phyloP scores from a whole-genome alignment of 2,888 invertebrate genomes.

The Galeopsomyia nigrocyanea region DNA sequence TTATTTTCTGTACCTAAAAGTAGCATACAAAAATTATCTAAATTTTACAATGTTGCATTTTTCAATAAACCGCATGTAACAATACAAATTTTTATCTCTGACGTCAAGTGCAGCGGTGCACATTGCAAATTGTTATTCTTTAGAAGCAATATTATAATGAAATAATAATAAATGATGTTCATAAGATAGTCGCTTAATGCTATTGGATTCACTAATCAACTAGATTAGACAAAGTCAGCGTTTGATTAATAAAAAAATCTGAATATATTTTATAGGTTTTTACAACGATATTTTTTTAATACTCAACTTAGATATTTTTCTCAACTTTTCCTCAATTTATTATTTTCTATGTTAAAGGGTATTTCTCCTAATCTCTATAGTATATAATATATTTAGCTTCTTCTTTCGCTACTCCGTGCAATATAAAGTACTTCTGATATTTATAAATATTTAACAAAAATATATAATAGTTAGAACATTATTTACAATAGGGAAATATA shows the following conservation, averaged over 20 bases:
- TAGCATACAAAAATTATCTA: slow-evolving; percentile 27
- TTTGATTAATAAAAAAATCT: slow-evolving; percentile 57
- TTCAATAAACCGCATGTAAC: too few relatives aligned
- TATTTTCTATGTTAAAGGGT: slow-evolving; percentile 15
- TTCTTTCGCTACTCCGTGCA: slow-evolving; percentile 47
- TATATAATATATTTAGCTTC: slow-evolving; percentile 42
- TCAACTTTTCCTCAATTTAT: background rate
- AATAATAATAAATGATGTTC: slow-evolving; percentile 17
- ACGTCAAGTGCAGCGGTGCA: slow-evolving; percentile 30
- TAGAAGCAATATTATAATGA: slow-evolving; percentile 35
- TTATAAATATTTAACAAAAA: slow-evolving; percentile 65
- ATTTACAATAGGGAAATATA: slow-evolving; percentile 61
- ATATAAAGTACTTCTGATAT: slow-evolving; percentile 59
- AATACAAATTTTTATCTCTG: slow-evolving; percentile 2
- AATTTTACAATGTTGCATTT: slow-evolving; percentile 17
- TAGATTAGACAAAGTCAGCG: slow-evolving; percentile 57
- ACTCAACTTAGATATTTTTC: slow-evolving; percentile 21
- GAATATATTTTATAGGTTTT: slow-evolving; percentile 43
- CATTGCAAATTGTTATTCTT: slow-evolving; percentile 28
- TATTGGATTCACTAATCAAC: slow-evolving; percentile 56
- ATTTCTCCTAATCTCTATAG: slow-evolving; percentile 16
- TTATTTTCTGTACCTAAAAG: slow-evolving; percentile 18
- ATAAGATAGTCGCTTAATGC: slow-evolving; percentile 56
- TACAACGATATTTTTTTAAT: slow-evolving; percentile 34
- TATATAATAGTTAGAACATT: slow-evolving; percentile 59